phyloP scores from a whole-genome alignment of 2,888 invertebrate genomes.

The Dryobota labecula region DNA sequence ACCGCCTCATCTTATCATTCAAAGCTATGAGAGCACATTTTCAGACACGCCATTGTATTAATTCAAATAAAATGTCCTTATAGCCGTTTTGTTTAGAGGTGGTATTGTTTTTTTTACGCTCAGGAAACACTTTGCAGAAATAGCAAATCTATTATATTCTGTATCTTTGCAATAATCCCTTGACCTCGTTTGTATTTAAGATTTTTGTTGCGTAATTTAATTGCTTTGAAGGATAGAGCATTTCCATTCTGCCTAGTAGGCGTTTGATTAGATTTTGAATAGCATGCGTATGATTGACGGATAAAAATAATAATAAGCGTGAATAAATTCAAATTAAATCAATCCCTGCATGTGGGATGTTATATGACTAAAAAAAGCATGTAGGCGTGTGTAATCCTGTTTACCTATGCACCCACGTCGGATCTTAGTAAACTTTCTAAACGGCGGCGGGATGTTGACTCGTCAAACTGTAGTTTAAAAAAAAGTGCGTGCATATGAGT shows the following conservation, averaged over 20 bases:
- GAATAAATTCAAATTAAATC: slow-evolving; percentile 63
- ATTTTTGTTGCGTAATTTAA: slow-evolving; percentile 35
- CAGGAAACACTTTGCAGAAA: background rate
- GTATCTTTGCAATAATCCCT: slow-evolving; percentile 28
- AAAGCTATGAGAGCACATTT: slow-evolving; percentile 66
- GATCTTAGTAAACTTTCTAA: slow-evolving; percentile 81
- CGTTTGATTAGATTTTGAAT: slow-evolving; percentile 48
- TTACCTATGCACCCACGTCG: slow-evolving; percentile 84
- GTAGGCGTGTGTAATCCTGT: slow-evolving; percentile 81
- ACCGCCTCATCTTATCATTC: slow-evolving; percentile 58
- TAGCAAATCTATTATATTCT: slow-evolving; percentile 10
- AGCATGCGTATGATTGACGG: slow-evolving; percentile 52
- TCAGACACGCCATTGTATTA: slow-evolving; percentile 56
- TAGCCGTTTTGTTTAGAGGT: slow-evolving; percentile 6
- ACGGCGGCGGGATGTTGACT: slow-evolving; percentile 72
- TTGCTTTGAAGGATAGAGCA: slow-evolving; percentile 41
- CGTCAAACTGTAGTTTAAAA: slow-evolving; percentile 71
- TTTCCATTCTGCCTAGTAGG: slow-evolving; percentile 37
- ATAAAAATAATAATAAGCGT: slow-evolving; percentile 50
- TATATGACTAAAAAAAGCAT: slow-evolving; percentile 70
- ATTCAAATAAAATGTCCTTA: slow-evolving; percentile 30
- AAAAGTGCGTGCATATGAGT: slow-evolving; percentile 81
- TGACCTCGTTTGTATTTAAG: slow-evolving; percentile 50
- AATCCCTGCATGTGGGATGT: slow-evolving; percentile 71
- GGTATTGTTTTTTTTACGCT: slow-evolving; percentile 28